Evolutionary conservation across 2,888 invertebrate genomes (phyloP).

Genomic region (Patella caerulea): DNA sequence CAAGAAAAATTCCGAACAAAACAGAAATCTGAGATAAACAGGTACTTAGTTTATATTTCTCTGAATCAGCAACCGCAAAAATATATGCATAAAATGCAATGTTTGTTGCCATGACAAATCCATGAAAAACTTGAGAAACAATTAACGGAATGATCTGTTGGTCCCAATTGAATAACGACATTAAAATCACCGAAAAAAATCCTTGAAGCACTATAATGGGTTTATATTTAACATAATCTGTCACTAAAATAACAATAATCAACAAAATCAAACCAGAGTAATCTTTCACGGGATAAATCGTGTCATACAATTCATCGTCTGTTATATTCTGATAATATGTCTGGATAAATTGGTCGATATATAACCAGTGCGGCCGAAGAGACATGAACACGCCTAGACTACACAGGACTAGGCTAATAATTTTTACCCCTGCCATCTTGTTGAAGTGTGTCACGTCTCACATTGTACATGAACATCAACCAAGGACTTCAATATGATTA

Average conservation of each 20-base stretch:
- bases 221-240: slow-evolving; percentile 4
- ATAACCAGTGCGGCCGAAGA: background rate
- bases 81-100: slow-evolving; percentile 7
- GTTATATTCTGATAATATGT: background rate
- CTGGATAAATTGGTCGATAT: background rate
- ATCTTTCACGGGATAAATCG: background rate
- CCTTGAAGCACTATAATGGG: background rate
- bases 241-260: background rate
- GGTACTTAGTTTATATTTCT: background rate
- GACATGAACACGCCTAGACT: background rate
- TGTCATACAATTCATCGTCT: background rate
- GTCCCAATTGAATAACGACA: background rate
- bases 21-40: background rate
- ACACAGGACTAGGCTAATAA: background rate
- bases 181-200: background rate
- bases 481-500: too few relatives aligned
- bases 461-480: too few relatives aligned
- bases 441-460: too few relatives aligned
- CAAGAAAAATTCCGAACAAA: background rate
- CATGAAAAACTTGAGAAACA: background rate
- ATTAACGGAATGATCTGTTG: background rate
- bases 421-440: background rate
- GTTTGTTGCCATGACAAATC: background rate
- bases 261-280: background rate
- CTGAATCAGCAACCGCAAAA: background rate